phyloP scores from a whole-genome alignment of 1,140 invertebrate species.

The Archegozetes longisetosus region DNA sequence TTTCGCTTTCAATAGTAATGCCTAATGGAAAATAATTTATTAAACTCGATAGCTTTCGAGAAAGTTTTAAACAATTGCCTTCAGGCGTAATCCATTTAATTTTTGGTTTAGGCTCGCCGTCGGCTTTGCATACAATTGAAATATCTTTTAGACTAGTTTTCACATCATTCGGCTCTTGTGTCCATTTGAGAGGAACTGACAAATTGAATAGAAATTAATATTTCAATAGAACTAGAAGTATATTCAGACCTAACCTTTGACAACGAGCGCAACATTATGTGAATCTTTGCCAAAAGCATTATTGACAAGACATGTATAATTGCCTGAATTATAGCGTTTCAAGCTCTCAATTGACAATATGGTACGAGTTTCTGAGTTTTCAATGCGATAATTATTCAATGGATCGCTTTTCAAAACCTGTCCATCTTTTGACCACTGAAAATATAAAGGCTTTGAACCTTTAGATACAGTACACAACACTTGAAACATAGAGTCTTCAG shows the following conservation, averaged over 20 bases:
- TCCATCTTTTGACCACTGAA: constrained; percentile 9
- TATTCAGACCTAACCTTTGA: background rate
- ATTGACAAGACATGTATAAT: constrained; percentile 20
- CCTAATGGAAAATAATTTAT: too few relatives aligned
- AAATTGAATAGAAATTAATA: too few relatives aligned
- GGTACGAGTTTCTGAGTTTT: background rate
- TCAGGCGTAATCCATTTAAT: too few relatives aligned
- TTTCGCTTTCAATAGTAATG: too few relatives aligned
- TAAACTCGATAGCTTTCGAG: too few relatives aligned
- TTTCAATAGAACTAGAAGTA: too few relatives aligned
- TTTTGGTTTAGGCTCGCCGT: too few relatives aligned
- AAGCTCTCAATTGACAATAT: background rate
- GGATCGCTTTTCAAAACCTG: background rate
- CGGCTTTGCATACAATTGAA: too few relatives aligned
- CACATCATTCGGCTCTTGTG: too few relatives aligned
- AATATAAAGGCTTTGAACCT: background rate
- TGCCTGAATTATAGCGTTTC: constrained; percentile 6
- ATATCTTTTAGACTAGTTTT: too few relatives aligned
- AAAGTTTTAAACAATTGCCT: too few relatives aligned
- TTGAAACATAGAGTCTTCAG: constrained; percentile 3
- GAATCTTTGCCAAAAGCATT: constrained; percentile 12
- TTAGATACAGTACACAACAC: constrained; percentile 2
- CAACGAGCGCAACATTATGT: background rate
- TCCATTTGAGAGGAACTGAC: too few relatives aligned
- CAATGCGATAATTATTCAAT: constrained; percentile 1